Base-by-base conservation (phyloP, 2,113 vertebrate species). In the Pavo muticus region DNA sequence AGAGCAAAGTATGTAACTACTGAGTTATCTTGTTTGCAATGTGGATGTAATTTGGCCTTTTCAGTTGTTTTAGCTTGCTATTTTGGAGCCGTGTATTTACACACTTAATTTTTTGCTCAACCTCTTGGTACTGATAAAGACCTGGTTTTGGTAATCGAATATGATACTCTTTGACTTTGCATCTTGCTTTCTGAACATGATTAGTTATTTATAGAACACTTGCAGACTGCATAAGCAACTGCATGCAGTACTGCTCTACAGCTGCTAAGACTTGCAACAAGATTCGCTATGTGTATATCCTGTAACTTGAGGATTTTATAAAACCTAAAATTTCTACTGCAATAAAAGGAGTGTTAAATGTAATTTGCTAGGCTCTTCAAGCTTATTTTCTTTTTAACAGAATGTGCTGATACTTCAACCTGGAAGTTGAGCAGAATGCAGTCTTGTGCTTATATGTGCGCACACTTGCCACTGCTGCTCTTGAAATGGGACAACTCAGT, bases 321-420 rank as follows among this genome's bases (percentile, higher is more conserved):
- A 94, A 89, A 95, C 89, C 74, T 91, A 84, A 97, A 93, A 94
- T 97, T 97, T 97, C 89, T 98, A 96, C 88, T 97, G 95, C 93
- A 98, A 97, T 97, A 97, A 98, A 98, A 91, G 91, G 74, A 97
- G 71, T 94, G 48, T 95, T 91, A 83, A 91, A 84, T 69, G 68
- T 91, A 81, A 92, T 81, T 73, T 70, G 68, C 75, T 87, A 94
- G 59, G 91, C 91, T 96, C 65, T 91, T 85, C 70, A 89, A 91
- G 79, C 87, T 92, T 83, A 40, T 94, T 95, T 89, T 91, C 71
- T 92, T 24, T 85, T 27, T 95, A 83, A 85, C 56, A 69, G 56
- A 93, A 59, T 44, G 56, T 86, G 40, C 52, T 82, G 54, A 78
- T 88, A 67, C 50, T 90, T 81, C 82, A 87, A 93, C 75, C 94